Evolutionary conservation across 1,140 invertebrate genomes (phyloP).

Genomic region (Drosophila hydei): DNA sequence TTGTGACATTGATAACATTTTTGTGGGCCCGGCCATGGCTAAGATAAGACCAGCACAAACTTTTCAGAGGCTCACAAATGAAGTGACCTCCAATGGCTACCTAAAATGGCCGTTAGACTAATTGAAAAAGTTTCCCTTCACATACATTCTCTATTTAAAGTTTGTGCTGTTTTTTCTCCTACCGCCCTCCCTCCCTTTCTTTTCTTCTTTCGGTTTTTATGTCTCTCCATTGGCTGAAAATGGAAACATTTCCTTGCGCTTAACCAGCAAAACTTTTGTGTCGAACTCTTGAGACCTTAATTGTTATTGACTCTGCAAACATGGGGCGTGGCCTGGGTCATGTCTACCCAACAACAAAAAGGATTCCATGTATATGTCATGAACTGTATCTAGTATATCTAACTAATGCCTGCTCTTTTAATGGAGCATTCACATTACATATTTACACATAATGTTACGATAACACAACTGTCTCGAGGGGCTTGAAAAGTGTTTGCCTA

Average conservation of each 20-base stretch:
- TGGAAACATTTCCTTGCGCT: slow-evolving; percentile 28
- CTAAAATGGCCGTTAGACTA: slow-evolving; percentile 74
- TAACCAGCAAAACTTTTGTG: slow-evolving; percentile 54
- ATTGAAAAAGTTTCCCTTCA: slow-evolving; percentile 72
- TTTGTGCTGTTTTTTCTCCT: slow-evolving; percentile 24
- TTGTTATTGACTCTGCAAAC: slow-evolving; percentile 72
- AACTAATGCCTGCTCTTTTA: slow-evolving; percentile 43
- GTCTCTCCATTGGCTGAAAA: slow-evolving; percentile 12
- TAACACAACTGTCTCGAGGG: slow-evolving; percentile 13
- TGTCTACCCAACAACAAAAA: too few species aligned
- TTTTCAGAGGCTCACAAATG: slow-evolving; percentile 9
- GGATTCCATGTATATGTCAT: slow-evolving; percentile 21
- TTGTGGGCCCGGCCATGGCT: slow-evolving; percentile 1
- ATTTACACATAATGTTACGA: slow-evolving; percentile 18
- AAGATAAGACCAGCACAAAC: slow-evolving; percentile 32
- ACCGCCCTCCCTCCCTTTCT: background rate
- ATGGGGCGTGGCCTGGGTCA: slow-evolving; percentile 1
- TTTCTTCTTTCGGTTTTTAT: slow-evolving; percentile 32
- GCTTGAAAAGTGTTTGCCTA: background rate
- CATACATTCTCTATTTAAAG: slow-evolving; percentile 54
- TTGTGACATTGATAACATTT: slow-evolving; percentile 50
- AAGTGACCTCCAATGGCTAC: slow-evolving; percentile 19
- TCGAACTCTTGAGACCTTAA: slow-evolving; percentile 53
- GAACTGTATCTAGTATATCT: slow-evolving; percentile 38
- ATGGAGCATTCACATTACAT: slow-evolving; percentile 5